phyloP scores from a whole-genome alignment of 2,797 vertebrate species.

The Botia almorhae region DNA sequence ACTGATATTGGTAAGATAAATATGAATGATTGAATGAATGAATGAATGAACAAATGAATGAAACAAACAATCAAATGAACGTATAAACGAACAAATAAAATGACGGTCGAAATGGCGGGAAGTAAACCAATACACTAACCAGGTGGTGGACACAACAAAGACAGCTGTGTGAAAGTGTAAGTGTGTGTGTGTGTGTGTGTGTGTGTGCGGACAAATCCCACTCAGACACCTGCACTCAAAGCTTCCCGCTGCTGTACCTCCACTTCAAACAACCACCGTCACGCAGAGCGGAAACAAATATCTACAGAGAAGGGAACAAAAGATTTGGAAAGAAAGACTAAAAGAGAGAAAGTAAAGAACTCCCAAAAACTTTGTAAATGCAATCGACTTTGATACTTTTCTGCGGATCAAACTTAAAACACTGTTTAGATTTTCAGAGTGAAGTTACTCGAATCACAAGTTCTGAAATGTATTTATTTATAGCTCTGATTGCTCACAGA shows the following conservation, averaged over 20 bases:
- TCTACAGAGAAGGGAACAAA: slow-evolving; percentile 70
- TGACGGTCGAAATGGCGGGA: slow-evolving; percentile 10
- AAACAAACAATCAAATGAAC: neutral
- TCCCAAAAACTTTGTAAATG: neutral
- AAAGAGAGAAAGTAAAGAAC: slow-evolving; percentile 19
- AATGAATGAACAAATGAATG: slow-evolving; percentile 25
- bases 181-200: slow-evolving; percentile 26
- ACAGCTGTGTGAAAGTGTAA: slow-evolving; percentile 40
- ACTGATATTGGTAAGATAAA: neutral
- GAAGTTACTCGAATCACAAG: neutral
- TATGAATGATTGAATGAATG: neutral
- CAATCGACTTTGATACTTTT: neutral
- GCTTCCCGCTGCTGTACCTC: slow-evolving; percentile 49
- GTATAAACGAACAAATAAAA: slow-evolving; percentile 1
- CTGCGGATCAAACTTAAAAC: neutral
- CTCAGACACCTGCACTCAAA: slow-evolving; percentile 60
- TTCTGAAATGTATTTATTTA: neutral
- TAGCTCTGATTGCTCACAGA: neutral
- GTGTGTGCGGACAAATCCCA: slow-evolving; percentile 57
- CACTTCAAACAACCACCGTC: slow-evolving; percentile 65
- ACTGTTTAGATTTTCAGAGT: slow-evolving; percentile 9
- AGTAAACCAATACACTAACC: slow-evolving; percentile 40
- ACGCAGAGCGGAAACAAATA: slow-evolving; percentile 69
- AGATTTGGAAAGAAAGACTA: slow-evolving; percentile 28
- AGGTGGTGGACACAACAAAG: slow-evolving; percentile 44